phyloP scores from a whole-genome alignment of 2,113 vertebrate species.

The Azemiops feae region DNA sequence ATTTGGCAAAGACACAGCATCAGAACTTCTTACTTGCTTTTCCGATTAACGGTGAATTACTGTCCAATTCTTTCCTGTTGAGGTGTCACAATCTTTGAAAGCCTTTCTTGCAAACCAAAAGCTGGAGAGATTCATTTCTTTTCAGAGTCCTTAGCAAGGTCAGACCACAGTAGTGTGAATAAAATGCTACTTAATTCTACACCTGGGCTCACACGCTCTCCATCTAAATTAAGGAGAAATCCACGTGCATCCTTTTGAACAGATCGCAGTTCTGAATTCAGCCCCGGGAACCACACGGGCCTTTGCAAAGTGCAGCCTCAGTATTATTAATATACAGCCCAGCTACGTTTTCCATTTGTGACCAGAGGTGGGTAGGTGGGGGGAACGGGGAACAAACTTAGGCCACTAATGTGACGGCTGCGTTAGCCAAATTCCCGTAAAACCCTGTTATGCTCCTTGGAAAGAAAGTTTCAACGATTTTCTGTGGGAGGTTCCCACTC shows the following conservation, averaged over 20 bases:
- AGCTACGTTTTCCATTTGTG: neutral
- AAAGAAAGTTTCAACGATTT: constrained; percentile 92
- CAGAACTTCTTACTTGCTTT: neutral
- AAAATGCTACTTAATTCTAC: neutral
- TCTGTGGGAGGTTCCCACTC: constrained; percentile 85
- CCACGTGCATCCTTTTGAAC: neutral
- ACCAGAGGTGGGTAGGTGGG: neutral
- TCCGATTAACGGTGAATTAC: neutral
- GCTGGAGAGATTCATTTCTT: neutral
- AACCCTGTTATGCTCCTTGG: constrained; percentile 87
- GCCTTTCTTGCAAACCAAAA: neutral
- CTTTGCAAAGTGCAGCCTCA: neutral
- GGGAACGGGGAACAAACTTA: neutral
- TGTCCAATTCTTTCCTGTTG: neutral
- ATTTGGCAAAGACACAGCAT: neutral
- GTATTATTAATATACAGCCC: neutral
- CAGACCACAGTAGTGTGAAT: neutral
- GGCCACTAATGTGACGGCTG: constrained; percentile 44
- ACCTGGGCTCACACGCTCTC: neutral
- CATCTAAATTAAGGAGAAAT: neutral
- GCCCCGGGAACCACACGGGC: neutral
- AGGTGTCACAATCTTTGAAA: neutral
- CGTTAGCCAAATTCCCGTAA: constrained; percentile 84
- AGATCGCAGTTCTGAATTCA: neutral
- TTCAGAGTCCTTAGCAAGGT: neutral